A percentile compares a stretch with the other conserved stretches of the same genome.
phyloP scores from a whole-genome alignment of 2,888 invertebrate species.

The Cosmorhoe ocellata region DNA sequence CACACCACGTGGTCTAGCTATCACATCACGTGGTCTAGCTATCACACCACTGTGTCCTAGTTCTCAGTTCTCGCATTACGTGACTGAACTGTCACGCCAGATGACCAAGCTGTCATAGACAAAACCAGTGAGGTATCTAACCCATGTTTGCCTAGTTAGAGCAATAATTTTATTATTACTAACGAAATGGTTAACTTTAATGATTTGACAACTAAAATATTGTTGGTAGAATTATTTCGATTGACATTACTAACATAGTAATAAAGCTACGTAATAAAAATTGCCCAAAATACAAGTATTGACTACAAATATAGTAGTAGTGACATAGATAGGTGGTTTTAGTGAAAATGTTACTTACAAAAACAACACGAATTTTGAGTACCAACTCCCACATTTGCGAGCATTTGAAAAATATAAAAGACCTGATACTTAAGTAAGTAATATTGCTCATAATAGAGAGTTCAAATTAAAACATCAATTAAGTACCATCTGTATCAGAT shows the following conservation, averaged over 20 bases:
- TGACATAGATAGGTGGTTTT: constrained; percentile 22
- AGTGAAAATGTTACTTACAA: constrained; percentile 16
- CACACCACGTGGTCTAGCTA: too few species aligned
- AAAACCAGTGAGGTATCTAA: too few species aligned
- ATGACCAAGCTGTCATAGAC: too few species aligned
- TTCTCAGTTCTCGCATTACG: too few species aligned
- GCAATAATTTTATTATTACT: constrained; percentile 54
- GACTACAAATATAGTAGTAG: background rate
- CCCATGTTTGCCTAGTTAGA: too few species aligned
- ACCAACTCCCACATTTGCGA: constrained; percentile 2
- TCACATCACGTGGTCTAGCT: too few species aligned
- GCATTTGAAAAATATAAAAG: constrained; percentile 29
- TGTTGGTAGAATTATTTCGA: constrained; percentile 35
- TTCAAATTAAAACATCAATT: constrained; percentile 64
- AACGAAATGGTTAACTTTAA: constrained; percentile 41
- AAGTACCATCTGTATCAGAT: constrained; percentile 77
- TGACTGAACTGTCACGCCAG: too few species aligned
- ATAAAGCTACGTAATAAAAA: constrained; percentile 23
- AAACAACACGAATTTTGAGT: constrained; percentile 5
- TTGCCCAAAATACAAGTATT: constrained; percentile 24
- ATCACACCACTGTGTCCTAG: too few species aligned
- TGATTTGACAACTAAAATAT: constrained; percentile 35
- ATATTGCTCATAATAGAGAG: constrained; percentile 65
- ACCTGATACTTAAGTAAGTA: constrained; percentile 6
- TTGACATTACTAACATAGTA: constrained; percentile 51